Evolutionary conservation across 1,140 invertebrate species (phyloP).

Genomic region (Gerris buenoi): DNA sequence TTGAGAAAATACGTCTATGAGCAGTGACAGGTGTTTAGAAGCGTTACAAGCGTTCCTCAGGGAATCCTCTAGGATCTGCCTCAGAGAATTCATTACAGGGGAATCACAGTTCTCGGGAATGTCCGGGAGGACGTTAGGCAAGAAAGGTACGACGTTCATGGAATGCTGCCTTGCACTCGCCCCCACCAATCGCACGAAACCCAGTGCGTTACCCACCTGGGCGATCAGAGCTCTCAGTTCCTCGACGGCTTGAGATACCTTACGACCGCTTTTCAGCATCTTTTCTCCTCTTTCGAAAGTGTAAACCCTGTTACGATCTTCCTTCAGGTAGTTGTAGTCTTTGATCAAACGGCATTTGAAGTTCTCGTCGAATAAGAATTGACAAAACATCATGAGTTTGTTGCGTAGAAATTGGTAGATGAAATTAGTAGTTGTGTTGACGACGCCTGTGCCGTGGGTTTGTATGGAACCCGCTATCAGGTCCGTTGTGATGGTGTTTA

Average conservation of each 20-base stretch:
- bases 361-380: conserved; percentile 96
- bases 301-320: conserved; percentile 46
- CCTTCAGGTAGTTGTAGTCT: conserved; percentile 61
- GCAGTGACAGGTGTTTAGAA: conserved; percentile 86
- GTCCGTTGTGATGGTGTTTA: conserved; percentile 89
- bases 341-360: conserved; percentile 90
- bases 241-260: conserved; percentile 73
- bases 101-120: conserved; percentile 5
- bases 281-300: conserved; percentile 84
- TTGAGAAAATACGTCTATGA: conserved; percentile 83
- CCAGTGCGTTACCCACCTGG: conserved; percentile 92
- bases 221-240: conserved; percentile 82
- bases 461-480: conserved; percentile 95
- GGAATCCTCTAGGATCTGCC: conserved; percentile 60
- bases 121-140: conserved; percentile 65
- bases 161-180: conserved; percentile 87
- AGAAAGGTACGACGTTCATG: conserved; percentile 75
- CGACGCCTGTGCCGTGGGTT: conserved; percentile 93
- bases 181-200: conserved; percentile 85
- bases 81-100: conserved; percentile 53
- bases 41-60: conserved; percentile 78
- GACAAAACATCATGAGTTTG: conserved; percentile 89
- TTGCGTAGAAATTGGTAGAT: conserved; percentile 91
- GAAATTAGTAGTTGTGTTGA: conserved; percentile 93
- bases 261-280: conserved; percentile 82